Percentiles rank a stretch among this genome's conserved stretches.
These are phyloP conservation scores for Caenorhabditis zanzibari DNA, from an alignment of 2,888 invertebrate species.

Conservation along the genomic window DNA sequence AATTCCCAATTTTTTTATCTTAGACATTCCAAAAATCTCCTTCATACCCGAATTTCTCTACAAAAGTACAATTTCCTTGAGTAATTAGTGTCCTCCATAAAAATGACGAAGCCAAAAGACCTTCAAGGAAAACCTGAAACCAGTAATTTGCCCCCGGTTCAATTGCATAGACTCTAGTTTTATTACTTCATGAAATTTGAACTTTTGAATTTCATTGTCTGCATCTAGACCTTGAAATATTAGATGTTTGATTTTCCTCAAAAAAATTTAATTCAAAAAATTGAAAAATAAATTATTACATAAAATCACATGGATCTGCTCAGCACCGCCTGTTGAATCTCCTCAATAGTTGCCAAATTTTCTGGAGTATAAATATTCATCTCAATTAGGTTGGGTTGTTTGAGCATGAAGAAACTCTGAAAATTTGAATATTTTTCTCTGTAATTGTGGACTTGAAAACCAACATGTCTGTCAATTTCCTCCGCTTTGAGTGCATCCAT, in stretches of 20 bases:
- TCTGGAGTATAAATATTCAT: constrained; percentile 42
- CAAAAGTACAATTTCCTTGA: not conserved
- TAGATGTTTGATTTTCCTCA: not conserved
- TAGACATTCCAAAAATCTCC: no score
- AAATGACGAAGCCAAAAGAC: not conserved
- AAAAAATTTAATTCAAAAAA: no score
- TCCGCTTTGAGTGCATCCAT: constrained; percentile 47
- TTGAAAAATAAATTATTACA: no score
- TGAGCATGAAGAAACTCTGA: constrained; percentile 56
- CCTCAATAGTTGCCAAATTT: constrained; percentile 34
- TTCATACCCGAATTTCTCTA: no score
- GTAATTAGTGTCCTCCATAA: constrained; percentile 20
- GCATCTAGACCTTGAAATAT: not conserved
- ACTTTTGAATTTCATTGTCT: not conserved
- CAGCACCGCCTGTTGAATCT: constrained; percentile 34
- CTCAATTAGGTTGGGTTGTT: constrained; percentile 28
- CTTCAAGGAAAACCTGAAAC: constrained; percentile 23
- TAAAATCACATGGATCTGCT: constrained; percentile 20
- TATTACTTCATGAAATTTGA: not conserved
- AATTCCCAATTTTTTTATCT: no score
- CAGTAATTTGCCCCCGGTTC: constrained; percentile 1
- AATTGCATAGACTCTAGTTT: not conserved
- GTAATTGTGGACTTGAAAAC: not conserved
- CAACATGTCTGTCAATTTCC: constrained; percentile 61
- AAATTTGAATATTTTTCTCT: constrained; percentile 9